A percentile compares a stretch with the other conserved stretches of the same genome.
These are phyloP conservation scores for Labroides dimidiatus DNA, from an alignment of 2,797 vertebrate species.

Conservation along the genomic window DNA sequence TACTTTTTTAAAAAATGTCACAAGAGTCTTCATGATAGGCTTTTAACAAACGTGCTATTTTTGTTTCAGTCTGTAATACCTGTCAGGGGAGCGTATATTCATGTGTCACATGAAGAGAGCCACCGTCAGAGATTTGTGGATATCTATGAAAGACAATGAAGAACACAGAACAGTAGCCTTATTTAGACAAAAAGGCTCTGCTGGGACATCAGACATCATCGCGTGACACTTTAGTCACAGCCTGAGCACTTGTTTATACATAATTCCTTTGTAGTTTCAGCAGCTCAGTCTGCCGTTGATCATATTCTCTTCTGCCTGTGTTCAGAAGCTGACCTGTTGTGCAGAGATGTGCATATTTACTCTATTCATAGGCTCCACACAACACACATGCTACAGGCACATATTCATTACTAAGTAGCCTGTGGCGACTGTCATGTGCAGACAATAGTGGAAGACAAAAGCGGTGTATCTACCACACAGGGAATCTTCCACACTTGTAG, in stretches of 20 bases:
- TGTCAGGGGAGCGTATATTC: slow-evolving; percentile 74
- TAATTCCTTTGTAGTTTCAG: slow-evolving; percentile 81
- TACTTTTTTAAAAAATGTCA: slow-evolving; percentile 57
- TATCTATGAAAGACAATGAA: slow-evolving; percentile 69
- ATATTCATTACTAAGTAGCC: slow-evolving; percentile 83
- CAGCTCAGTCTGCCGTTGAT: slow-evolving; percentile 68
- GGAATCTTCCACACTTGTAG: slow-evolving; percentile 80
- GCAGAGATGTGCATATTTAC: slow-evolving; percentile 80
- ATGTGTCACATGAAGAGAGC: slow-evolving; percentile 71
- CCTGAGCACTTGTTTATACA: slow-evolving; percentile 72
- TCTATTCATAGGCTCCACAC: slow-evolving; percentile 76
- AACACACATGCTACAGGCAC: slow-evolving; percentile 81
- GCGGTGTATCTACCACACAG: slow-evolving; percentile 61
- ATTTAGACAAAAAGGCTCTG: slow-evolving; percentile 76
- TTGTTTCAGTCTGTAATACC: slow-evolving; percentile 60
- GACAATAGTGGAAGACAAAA: slow-evolving; percentile 81
- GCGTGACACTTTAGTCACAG: slow-evolving; percentile 73
- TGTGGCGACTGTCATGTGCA: slow-evolving; percentile 82
- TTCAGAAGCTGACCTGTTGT: slow-evolving; percentile 80
- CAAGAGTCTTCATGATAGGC: slow-evolving; percentile 48
- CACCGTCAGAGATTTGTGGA: slow-evolving; percentile 68
- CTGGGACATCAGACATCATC: slow-evolving; percentile 69
- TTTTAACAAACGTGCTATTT: slow-evolving; percentile 75
- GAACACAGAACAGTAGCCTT: slow-evolving; percentile 68
- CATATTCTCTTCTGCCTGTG: slow-evolving; percentile 69